Evolutionary conservation across 2,888 invertebrate species (phyloP).

Genomic region (Drosophila kuntzei): DNA sequence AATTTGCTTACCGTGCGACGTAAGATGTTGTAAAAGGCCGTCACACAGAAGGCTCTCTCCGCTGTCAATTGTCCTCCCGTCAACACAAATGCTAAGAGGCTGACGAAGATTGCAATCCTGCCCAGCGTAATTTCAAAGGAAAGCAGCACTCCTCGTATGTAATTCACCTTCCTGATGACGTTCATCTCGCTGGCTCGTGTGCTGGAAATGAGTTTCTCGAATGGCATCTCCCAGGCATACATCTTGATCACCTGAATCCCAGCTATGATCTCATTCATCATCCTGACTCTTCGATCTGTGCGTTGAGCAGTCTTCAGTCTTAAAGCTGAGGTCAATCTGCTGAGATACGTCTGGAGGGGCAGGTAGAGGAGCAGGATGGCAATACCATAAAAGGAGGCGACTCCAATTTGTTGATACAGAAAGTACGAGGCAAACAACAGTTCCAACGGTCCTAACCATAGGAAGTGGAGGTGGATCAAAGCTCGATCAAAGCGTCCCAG

Average conservation of each 20-base stretch:
- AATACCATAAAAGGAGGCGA: conserved; percentile 87
- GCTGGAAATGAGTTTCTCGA: conserved; percentile 90
- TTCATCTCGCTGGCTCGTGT: conserved; percentile 88
- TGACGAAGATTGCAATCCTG: conserved; percentile 93
- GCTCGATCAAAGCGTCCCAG: conserved; percentile 89
- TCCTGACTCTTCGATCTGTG: conserved; percentile 94
- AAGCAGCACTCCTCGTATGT: conserved; percentile 90
- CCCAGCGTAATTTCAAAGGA: conserved; percentile 95
- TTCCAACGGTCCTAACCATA: conserved; percentile 95
- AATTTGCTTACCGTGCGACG: conserved; percentile 94
- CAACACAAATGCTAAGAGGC: conserved; percentile 91
- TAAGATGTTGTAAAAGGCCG: conserved; percentile 94
- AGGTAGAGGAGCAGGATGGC: conserved; percentile 88
- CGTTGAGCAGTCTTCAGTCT: conserved; percentile 93
- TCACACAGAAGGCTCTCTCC: conserved; percentile 94
- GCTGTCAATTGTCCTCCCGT: conserved; percentile 91
- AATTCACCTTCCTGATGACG: conserved; percentile 90
- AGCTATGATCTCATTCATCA: conserved; percentile 95
- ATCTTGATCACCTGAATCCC: conserved; percentile 97
- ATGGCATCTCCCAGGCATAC: conserved; percentile 97
- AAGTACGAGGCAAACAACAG: conserved; percentile 92
- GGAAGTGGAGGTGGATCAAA: conserved; percentile 95
- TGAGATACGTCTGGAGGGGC: conserved; percentile 91
- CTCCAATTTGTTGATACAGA: conserved; percentile 88
- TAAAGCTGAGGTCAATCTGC: conserved; percentile 90